These are phyloP conservation scores for Psittacara wagleri DNA, from an alignment of 2,113 vertebrate genomes.

Conservation along the genomic window DNA sequence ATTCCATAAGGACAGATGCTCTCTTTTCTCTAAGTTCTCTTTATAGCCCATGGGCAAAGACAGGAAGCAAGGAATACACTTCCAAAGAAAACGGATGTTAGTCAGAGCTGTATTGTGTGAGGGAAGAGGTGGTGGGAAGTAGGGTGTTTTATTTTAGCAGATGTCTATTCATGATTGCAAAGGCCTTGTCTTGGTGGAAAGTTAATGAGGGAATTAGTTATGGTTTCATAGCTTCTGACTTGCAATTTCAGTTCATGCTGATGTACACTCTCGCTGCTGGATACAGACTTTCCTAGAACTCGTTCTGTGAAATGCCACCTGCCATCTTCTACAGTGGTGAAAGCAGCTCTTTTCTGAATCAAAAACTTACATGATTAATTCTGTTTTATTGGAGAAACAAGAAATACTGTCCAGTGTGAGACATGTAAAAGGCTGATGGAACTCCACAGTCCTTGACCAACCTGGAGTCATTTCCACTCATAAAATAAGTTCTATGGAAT, in stretches of 20 bases:
- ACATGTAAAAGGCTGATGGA: background rate
- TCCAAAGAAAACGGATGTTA: background rate
- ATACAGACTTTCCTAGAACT: background rate
- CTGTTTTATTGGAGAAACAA: background rate
- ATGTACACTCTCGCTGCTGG: background rate
- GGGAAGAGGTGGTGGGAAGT: background rate
- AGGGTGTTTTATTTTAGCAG: background rate
- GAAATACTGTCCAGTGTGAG: background rate
- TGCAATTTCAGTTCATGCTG: background rate
- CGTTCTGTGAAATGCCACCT: background rate
- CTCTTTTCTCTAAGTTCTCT: background rate
- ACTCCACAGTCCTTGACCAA: background rate
- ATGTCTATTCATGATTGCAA: background rate
- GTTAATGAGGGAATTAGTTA: background rate
- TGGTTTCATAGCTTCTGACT: background rate
- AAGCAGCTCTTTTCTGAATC: background rate
- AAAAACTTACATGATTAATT: background rate
- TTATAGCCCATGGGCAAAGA: background rate
- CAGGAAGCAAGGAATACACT: background rate
- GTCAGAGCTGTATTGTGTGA: background rate
- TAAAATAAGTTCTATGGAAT: background rate
- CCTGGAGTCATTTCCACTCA: background rate
- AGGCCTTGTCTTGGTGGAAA: background rate
- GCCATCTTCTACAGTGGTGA: background rate
- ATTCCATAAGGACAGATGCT: background rate